Percentiles rank a stretch among this genome's conserved stretches.
These are phyloP conservation scores for Threskiornis aethiopicus DNA, from an alignment of 2,797 vertebrate species.

Conservation along the genomic window DNA sequence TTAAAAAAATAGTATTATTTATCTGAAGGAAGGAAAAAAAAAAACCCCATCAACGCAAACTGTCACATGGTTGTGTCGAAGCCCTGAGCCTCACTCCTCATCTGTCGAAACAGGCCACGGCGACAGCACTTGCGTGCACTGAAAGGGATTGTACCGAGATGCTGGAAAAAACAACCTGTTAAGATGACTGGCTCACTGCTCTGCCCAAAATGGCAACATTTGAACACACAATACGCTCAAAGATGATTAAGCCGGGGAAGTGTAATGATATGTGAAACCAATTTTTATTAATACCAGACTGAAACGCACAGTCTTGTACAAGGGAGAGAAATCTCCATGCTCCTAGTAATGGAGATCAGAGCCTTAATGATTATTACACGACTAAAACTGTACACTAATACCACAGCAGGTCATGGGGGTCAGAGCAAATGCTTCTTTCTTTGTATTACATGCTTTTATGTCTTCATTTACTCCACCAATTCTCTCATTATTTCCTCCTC, in stretches of 20 bases:
- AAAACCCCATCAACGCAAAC: background rate
- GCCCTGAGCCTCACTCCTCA: background rate
- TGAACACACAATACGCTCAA: constrained; percentile 7
- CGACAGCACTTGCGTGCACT: background rate
- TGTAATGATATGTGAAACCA: constrained; percentile 46
- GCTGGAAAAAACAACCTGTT: constrained; percentile 48
- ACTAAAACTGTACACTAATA: constrained; percentile 54
- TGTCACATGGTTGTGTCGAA: background rate
- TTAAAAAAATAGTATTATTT: background rate
- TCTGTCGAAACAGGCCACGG: background rate
- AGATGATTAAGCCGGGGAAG: constrained; percentile 55
- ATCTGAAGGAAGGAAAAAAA: background rate
- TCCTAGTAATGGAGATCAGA: constrained; percentile 45
- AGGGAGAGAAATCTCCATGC: constrained; percentile 38
- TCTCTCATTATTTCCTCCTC: constrained; percentile 68
- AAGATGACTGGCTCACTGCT: constrained; percentile 27
- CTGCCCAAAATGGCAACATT: constrained; percentile 28
- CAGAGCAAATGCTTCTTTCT: constrained; percentile 58
- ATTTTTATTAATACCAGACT: constrained; percentile 46
- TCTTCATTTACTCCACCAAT: constrained; percentile 67
- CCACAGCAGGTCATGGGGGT: constrained; percentile 16
- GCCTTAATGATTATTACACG: constrained; percentile 64
- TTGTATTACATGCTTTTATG: constrained; percentile 66
- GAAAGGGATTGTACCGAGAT: background rate
- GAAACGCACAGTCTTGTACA: background rate